Conservation (phyloP, 2,113 vertebrate species). For the Psammodynastes pulverulentus region DNA sequence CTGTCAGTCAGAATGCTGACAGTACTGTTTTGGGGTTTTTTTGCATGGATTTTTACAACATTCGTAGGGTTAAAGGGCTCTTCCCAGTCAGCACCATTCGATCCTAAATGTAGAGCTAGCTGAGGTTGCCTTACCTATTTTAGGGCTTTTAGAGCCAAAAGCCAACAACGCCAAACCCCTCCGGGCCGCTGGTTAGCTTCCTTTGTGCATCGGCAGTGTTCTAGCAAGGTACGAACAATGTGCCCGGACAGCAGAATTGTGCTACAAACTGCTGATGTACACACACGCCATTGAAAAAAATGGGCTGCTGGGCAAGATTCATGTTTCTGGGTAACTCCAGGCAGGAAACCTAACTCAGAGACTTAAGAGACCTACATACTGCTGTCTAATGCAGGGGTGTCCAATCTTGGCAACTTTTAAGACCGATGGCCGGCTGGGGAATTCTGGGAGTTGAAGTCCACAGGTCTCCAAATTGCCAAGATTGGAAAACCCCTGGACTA, state of each 20-base stretch:
- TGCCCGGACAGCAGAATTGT: conserved; percentile 10
- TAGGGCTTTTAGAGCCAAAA: conserved; percentile 36
- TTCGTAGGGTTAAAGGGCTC: conserved; percentile 54
- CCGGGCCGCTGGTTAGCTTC: neutral
- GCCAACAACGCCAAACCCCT: neutral
- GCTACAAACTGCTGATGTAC: conserved; percentile 21
- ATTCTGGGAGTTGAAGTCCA: neutral
- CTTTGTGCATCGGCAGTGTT: conserved; percentile 17
- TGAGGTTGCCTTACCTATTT: conserved; percentile 55
- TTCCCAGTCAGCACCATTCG: neutral
- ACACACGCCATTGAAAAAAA: neutral
- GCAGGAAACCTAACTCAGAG: conserved; percentile 20
- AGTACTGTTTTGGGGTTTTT: neutral
- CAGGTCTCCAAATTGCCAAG: neutral
- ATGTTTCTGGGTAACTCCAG: conserved; percentile 8
- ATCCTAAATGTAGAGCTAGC: neutral
- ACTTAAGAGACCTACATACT: conserved; percentile 4
- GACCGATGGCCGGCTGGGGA: neutral
- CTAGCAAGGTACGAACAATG: neutral
- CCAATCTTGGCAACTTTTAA: too few relatives aligned
- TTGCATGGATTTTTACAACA: neutral
- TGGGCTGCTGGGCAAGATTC: neutral
- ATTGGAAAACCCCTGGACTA: neutral
- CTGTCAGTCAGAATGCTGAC: conserved; percentile 13
- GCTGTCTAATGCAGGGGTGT: neutral